Evolutionary conservation across 1,140 invertebrate genomes (phyloP).

Genomic region (Caerostris darwini): DNA sequence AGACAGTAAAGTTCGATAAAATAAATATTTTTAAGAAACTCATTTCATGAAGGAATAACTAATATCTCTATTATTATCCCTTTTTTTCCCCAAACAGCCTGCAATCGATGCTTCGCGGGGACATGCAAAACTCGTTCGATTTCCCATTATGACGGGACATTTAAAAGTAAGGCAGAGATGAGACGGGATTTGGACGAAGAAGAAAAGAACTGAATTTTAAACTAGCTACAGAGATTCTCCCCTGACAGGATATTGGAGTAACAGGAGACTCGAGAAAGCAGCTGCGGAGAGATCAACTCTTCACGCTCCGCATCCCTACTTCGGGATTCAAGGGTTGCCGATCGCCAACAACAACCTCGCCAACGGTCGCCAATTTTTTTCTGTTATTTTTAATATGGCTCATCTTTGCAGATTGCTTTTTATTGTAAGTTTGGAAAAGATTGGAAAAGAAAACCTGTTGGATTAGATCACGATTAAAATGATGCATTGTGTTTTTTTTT

Average conservation of each 20-base stretch:
- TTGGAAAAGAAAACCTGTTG: too few species aligned
- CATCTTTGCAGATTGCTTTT: too few species aligned
- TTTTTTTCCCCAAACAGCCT: too few species aligned
- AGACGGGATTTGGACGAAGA: background rate
- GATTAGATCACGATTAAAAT: too few species aligned
- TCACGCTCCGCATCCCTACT: background rate
- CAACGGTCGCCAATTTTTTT: background rate
- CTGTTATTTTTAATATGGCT: background rate
- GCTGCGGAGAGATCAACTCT: constrained; percentile 1
- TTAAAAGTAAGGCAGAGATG: background rate
- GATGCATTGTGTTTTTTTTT: too few species aligned
- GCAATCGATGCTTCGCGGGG: too few species aligned
- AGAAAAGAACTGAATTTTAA: background rate
- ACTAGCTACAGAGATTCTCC: background rate
- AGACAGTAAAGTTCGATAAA: too few species aligned
- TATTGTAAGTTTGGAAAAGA: too few species aligned
- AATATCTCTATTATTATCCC: too few species aligned
- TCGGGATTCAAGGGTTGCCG: background rate
- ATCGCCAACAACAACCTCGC: background rate
- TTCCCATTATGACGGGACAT: background rate
- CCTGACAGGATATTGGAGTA: background rate
- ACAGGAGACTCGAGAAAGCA: background rate
- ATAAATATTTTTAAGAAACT: too few species aligned
- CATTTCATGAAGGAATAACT: too few species aligned
- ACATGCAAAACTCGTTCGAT: background rate